These are phyloP conservation scores for Amblyjoppa fuscipennis DNA, from an alignment of 2,888 invertebrate species.

Conservation along the genomic window DNA sequence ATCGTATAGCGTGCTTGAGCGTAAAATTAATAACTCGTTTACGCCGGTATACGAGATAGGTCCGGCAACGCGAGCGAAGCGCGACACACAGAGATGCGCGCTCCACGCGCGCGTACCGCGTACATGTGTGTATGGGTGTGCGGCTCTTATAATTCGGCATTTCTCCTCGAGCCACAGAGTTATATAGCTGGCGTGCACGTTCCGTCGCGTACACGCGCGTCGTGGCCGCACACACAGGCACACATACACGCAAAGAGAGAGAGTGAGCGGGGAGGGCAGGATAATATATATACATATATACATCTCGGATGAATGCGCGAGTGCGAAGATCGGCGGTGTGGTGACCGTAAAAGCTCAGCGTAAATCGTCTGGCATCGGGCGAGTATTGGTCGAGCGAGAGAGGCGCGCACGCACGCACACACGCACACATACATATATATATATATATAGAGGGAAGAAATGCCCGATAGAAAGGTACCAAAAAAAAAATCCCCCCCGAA, in stretches of 20 bases:
- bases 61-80: neutral
- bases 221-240: neutral
- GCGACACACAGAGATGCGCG: neutral
- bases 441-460: neutral
- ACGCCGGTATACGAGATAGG: conserved; percentile 24
- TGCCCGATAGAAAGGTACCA: conserved; percentile 9
- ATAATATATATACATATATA: neutral
- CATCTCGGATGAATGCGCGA: conserved; percentile 54
- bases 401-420: neutral
- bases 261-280: neutral
- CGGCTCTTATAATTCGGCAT: conserved; percentile 62
- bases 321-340: conserved; percentile 35
- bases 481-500: neutral
- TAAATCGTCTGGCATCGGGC: conserved; percentile 42
- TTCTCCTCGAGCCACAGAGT: conserved; percentile 47
- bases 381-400: conserved; percentile 4
- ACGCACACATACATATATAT: neutral
- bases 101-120: neutral
- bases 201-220: conserved; percentile 16
- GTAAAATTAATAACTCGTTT: conserved; percentile 16
- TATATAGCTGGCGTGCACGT: conserved; percentile 54
- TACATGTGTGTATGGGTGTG: neutral
- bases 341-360: conserved; percentile 65
- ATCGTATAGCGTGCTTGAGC: neutral
- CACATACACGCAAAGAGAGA: neutral